Conservation (phyloP, 2,888 invertebrate genomes). For the Diogma glabrata region DNA sequence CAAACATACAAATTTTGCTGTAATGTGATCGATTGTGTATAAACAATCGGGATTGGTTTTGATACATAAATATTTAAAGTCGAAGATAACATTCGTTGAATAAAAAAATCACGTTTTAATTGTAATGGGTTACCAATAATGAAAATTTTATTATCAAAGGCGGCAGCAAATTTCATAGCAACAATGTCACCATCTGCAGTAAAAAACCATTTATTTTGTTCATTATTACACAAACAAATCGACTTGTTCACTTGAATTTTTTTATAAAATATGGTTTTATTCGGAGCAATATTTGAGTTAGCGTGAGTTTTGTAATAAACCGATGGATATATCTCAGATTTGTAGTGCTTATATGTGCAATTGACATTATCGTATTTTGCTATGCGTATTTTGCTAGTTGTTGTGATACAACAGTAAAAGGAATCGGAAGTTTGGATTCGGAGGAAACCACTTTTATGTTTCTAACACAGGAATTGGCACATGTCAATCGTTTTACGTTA, state of each 20-base stretch:
- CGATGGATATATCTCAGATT: not conserved
- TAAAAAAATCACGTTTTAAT: conserved; percentile 2
- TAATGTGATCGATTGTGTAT: not conserved
- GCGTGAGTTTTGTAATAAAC: no score
- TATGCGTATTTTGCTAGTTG: not conserved
- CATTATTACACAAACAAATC: not conserved
- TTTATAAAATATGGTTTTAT: not conserved
- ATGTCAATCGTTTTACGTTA: not conserved
- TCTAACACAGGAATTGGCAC: not conserved
- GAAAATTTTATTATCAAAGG: not conserved
- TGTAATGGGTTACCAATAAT: not conserved
- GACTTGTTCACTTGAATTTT: conserved; percentile 2
- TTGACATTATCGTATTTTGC: not conserved
- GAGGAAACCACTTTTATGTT: not conserved
- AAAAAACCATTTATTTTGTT: not conserved
- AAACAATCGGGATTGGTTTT: not conserved
- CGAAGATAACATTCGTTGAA: not conserved
- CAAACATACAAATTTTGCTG: not conserved
- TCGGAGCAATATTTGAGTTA: not conserved
- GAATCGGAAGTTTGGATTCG: not conserved
- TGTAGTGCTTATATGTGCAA: not conserved
- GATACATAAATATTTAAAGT: not conserved
- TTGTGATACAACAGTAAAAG: not conserved
- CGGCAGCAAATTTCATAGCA: not conserved
- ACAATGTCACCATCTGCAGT: not conserved